Base-by-base conservation (phyloP, 2,797 vertebrate genomes). In the Philypnodon macrostomus region DNA sequence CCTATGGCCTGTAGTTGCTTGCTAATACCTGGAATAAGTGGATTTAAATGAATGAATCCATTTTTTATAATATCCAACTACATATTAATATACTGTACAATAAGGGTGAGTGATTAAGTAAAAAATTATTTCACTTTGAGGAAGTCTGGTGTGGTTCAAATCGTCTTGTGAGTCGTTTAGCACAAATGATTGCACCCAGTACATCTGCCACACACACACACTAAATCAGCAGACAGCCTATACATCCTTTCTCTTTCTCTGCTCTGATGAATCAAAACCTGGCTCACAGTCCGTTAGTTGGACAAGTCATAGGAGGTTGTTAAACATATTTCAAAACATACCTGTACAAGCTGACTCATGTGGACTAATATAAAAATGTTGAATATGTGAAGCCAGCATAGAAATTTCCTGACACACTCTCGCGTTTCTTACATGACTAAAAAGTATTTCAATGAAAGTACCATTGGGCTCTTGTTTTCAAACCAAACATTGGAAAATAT, bases 281-380 rank as follows among this genome's bases (percentile, higher is more conserved):
- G 16, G 26, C 26, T 44, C 41, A n/a, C 10, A 30, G 16, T 17
- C 15, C 41, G 12, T 44, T 30, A 17, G 41, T 44, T 44, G 41
- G 27, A 44, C 41, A 44, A 30, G 41, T 44, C 16, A 44, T 30
- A 44, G 27, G 26, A 44, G 41, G 41, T 44, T 44, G 41, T 44
- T 44, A 30, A 44, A 31, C 11, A 44, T 30, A 44, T 44, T 44
- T 30, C 15, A 15, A 17, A 31, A 30, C 16, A 30, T 44, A 30
- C 41, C 41, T 42, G 39, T 42, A 7, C 23, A 9, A n/a, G n/a
- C n/a, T n/a, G n/a, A 42, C 24, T 42, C 27, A 42, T 42, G 39
- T 23, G 24, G 26, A 16, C 5, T 16, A 27, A 16, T 10, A 42
- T 42, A 40, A 24, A 29, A 40, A 40, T 40, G 19, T n/a, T 23